phyloP scores from a whole-genome alignment of 1,140 invertebrate species.

The Drosophila bipectinata region DNA sequence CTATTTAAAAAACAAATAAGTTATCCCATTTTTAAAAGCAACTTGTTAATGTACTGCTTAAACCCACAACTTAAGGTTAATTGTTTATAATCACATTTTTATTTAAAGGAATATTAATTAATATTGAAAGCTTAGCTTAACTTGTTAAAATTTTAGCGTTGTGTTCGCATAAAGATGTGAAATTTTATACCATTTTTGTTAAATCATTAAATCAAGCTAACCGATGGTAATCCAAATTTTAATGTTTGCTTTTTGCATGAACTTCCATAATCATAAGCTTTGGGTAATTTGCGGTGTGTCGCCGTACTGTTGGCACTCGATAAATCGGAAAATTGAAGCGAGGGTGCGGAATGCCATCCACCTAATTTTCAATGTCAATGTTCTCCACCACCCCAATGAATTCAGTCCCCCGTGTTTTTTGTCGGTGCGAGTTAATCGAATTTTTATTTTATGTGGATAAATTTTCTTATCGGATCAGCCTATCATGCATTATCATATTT shows the following conservation, averaged over 20 bases:
- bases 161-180: too few species aligned
- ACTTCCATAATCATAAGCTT: conserved; percentile 45
- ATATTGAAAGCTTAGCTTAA: too few species aligned
- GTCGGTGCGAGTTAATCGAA: conserved; percentile 64
- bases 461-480: conserved; percentile 60
- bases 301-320: conserved; percentile 56
- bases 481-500: conserved; percentile 14
- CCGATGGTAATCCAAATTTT: conserved; percentile 68
- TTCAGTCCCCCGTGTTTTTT: conserved; percentile 6
- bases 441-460: conserved; percentile 62
- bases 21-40: neutral
- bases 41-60: neutral
- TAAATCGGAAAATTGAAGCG: conserved; percentile 45
- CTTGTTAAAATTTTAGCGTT: too few species aligned
- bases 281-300: conserved; percentile 62
- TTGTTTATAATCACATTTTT: too few species aligned
- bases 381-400: conserved; percentile 13
- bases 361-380: conserved; percentile 62
- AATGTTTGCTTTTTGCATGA: conserved; percentile 51
- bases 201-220: conserved; percentile 61
- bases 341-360: conserved; percentile 4
- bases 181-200: neutral
- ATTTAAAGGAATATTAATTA: too few species aligned
- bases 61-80: too few species aligned
- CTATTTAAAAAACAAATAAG: conserved; percentile 6